These are phyloP conservation scores for Scopus umbretta DNA, from an alignment of 2,113 vertebrate species.

Conservation along the genomic window DNA sequence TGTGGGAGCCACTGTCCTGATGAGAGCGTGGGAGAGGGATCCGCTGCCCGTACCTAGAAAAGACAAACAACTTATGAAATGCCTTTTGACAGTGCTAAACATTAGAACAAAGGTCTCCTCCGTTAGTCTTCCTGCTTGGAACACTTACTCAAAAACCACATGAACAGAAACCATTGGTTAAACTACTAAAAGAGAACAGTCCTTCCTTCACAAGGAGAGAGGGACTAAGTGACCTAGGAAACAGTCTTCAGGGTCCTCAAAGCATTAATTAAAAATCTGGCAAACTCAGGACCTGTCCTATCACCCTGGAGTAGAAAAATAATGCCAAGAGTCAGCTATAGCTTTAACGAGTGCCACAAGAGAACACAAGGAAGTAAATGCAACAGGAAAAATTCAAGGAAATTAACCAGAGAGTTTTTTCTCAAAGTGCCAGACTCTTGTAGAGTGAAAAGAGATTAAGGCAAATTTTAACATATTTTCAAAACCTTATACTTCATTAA, in stretches of 20 bases:
- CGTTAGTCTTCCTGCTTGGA: background rate
- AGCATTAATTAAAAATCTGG: background rate
- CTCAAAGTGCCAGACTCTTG: background rate
- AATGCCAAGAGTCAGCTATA: background rate
- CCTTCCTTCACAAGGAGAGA: background rate
- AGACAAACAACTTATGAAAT: background rate
- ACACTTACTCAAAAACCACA: background rate
- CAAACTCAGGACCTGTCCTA: background rate
- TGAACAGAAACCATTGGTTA: background rate
- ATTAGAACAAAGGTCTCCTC: background rate
- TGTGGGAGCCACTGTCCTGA: constrained; percentile 89
- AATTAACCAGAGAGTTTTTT: background rate
- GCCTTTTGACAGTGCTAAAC: background rate
- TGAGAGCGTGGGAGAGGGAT: constrained; percentile 94
- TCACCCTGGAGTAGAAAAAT: background rate
- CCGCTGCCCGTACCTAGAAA: constrained; percentile 89
- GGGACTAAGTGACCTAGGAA: background rate
- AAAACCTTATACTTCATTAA: background rate
- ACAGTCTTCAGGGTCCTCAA: background rate
- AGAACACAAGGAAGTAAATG: background rate
- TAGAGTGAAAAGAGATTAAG: background rate
- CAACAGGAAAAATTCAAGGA: background rate
- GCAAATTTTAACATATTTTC: background rate
- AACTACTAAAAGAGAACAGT: background rate
- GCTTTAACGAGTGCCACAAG: background rate